Evolutionary conservation across 2,888 invertebrate genomes (phyloP), one percentile per base, ranked within the genome.

Genomic region (Tetropium fuscum): DNA sequence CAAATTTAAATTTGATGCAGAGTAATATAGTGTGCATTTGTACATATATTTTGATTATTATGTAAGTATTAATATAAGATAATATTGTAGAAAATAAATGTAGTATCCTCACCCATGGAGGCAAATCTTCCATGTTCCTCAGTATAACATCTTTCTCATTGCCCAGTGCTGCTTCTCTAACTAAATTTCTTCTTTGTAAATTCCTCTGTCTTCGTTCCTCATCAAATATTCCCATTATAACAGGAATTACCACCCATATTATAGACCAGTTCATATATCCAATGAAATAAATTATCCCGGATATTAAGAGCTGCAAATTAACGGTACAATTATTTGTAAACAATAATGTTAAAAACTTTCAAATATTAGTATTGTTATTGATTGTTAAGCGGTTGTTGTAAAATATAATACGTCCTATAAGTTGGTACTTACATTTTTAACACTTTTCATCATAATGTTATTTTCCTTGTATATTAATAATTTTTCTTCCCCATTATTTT

Each of bases 71-170:
- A n/a, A n/a, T n/a, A n/a, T n/a, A n/a, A n/a, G n/a, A n/a, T n/a
- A n/a, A n/a, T n/a, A n/a, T n/a, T n/a, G n/a, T n/a, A n/a, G n/a
- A n/a, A n/a, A n/a, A n/a, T n/a, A n/a, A n/a, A n/a, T n/a, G n/a
- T n/a, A n/a, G n/a, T n/a, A n/a, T 43, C 51, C 63, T 68, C 57
- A 74, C 73, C 75, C 75, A 75, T 8, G 71, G 63, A 13, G 74
- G 75, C 44, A 74, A 58, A 15, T 71, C 60, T 18, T 60, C 59
- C 4, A 73, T 41, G 18, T 62, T 61, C 25, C 56, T 65, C 20
- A 68, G 27, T 61, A 74, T 58, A 4, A 69, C 63, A 20, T 70
- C 70, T 53, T 71, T 66, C 59, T 75, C 75, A 16, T 63, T 62
- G 13, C 67, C 63, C 3, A 38, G n/a, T 34, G 64, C 62, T 10